These are phyloP conservation scores for Coryphaenoides rupestris DNA, from an alignment of 2,113 vertebrate genomes.

Conservation along the genomic window DNA sequence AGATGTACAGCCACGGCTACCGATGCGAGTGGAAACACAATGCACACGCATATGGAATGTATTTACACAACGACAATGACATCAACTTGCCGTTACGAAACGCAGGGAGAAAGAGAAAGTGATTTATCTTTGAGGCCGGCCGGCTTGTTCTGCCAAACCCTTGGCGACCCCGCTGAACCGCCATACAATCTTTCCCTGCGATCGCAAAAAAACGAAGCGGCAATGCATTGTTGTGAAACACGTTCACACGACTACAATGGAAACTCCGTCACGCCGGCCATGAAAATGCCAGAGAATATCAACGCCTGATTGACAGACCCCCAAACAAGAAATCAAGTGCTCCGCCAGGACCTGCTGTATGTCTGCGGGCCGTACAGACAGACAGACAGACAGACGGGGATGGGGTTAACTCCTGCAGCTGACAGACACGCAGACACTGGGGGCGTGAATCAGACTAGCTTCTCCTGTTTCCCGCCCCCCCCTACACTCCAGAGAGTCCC, in stretches of 20 bases:
- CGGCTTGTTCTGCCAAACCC: not conserved
- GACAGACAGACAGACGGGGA: constrained; percentile 36
- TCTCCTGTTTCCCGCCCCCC: constrained; percentile 16
- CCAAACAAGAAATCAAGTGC: too few species aligned
- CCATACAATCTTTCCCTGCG: constrained; percentile 4
- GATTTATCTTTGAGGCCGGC: too few species aligned
- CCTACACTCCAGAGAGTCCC: not conserved
- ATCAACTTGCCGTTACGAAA: not conserved
- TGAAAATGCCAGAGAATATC: too few species aligned
- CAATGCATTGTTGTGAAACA: too few species aligned
- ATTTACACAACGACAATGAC: not conserved
- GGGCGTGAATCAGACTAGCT: constrained; percentile 36
- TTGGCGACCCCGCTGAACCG: not conserved
- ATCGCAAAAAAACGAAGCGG: too few species aligned
- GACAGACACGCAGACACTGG: constrained; percentile 35
- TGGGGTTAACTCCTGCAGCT: constrained; percentile 28
- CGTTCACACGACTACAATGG: too few species aligned
- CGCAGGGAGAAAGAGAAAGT: too few species aligned
- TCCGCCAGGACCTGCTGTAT: constrained; percentile 5
- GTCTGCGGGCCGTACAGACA: constrained; percentile 21
- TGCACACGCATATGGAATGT: not conserved
- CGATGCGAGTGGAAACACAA: not conserved
- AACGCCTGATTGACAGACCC: too few species aligned
- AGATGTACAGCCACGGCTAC: not conserved
- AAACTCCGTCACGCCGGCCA: too few species aligned